Evolutionary conservation across 2,888 invertebrate genomes (phyloP).

Genomic region (Phlogophora meticulosa): DNA sequence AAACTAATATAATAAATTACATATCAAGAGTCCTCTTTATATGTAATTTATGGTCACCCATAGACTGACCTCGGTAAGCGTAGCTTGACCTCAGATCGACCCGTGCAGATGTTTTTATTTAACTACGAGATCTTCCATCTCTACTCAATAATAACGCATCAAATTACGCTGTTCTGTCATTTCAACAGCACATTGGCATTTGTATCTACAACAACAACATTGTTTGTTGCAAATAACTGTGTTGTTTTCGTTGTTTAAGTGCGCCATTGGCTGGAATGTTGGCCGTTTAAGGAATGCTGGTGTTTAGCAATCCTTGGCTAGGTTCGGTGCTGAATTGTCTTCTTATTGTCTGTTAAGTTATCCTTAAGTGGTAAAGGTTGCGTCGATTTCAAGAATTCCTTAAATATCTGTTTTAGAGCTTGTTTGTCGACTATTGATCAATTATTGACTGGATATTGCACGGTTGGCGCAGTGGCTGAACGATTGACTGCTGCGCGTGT

Average conservation of each 20-base stretch:
- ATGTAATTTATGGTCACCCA: too few species aligned
- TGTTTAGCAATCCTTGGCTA: constrained; percentile 56
- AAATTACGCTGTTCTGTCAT: constrained; percentile 30
- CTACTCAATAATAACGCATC: constrained; percentile 16
- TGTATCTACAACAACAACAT: constrained; percentile 20
- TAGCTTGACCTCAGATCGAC: too few species aligned
- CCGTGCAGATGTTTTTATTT: too few species aligned
- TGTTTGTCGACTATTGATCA: constrained; percentile 8
- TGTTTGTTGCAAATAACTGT: constrained; percentile 46
- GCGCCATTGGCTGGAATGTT: constrained; percentile 44
- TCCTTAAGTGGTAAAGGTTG: constrained; percentile 36
- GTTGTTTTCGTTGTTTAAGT: constrained; percentile 57
- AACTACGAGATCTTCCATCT: too few species aligned
- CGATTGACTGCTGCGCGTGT: too few species aligned
- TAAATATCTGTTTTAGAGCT: constrained; percentile 8
- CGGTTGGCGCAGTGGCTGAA: too few species aligned
- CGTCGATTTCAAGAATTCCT: constrained; percentile 42
- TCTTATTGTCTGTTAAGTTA: constrained; percentile 42
- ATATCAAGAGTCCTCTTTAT: too few species aligned
- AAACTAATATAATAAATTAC: too few species aligned
- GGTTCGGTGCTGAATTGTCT: constrained; percentile 41
- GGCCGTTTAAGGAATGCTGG: constrained; percentile 52
- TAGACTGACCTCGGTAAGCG: too few species aligned
- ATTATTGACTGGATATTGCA: neutral
- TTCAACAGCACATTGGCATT: constrained; percentile 29